Evolutionary conservation across 2,888 invertebrate genomes (phyloP), one percentile per base, ranked within the genome.

Genomic region (Drosophila recens): DNA sequence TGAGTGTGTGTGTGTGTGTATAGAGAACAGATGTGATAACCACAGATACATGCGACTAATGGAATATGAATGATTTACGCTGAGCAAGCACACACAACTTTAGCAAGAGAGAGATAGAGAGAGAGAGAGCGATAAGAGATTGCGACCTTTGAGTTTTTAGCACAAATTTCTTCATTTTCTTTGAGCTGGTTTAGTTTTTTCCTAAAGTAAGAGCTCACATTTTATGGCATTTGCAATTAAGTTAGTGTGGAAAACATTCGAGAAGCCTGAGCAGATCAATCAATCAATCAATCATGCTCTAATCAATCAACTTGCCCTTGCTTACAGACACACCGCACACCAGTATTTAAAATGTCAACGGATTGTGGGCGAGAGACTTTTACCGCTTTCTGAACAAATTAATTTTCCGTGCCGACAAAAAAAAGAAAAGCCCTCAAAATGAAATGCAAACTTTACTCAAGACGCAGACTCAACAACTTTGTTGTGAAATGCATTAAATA

Each of bases 281-380:
- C 36, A 46, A 38, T 66, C 70, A 79, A 89, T 84, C 87, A 84
- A 87, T 89, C 79, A 71, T 54, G 54, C 59, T 77, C 82, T 67
- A 85, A 85, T 85, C 85, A 85, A 87, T 89, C 88, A 85, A 85
- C 65, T 67, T 74, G 46, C 75, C 68, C 54, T 54, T 74, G 68
- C 62, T 38, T 53, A 58, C 52, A n/a, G n/a, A n/a, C n/a, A n/a
- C n/a, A n/a, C n/a, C n/a, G n/a, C n/a, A 48, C 30, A 48, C 43
- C 43, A 62, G 62, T 69, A 52, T 67, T 87, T 79, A 75, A 89
- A 84, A 79, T 84, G 79, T 89, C 89, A 84, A 72, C 53, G 51
- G 65, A 34, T 53, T 58, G 51, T 54, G 52, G 48, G 42, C 45
- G 27, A 48, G 13, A 27, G 9, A 9, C 61, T 46, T 34, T 23